Percentiles rank a stretch among this genome's conserved stretches.
phyloP scores from a whole-genome alignment of 64 coral and sea anemone species.

The Dendronephthya gigantea region DNA sequence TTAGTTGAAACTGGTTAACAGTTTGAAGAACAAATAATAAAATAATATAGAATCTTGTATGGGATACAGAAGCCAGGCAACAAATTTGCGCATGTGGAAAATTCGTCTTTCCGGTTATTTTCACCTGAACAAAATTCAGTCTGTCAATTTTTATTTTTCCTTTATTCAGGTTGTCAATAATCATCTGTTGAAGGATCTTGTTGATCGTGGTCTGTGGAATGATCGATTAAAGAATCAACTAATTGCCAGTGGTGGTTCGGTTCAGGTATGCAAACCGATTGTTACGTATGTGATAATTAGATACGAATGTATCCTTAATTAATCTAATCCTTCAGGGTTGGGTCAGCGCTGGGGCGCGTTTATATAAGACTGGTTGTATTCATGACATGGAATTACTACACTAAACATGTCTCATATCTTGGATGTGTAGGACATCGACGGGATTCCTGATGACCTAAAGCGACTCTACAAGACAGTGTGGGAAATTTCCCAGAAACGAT shows the following conservation, averaged over 20 bases:
- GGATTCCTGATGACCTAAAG: slow-evolving; percentile 83
- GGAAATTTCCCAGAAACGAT: slow-evolving; percentile 81
- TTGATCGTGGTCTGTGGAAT: slow-evolving; percentile 74
- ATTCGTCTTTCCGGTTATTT: too few species aligned
- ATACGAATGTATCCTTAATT: too few species aligned
- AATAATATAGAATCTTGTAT: too few species aligned
- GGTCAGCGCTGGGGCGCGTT: too few species aligned
- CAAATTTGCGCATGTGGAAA: too few species aligned
- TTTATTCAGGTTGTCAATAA: slow-evolving; percentile 72
- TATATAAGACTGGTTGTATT: too few species aligned
- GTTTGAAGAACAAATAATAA: too few species aligned
- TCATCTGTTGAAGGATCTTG: slow-evolving; percentile 78
- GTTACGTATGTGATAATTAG: too few species aligned
- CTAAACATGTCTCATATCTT: neutral
- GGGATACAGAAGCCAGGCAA: neutral
- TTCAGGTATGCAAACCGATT: too few species aligned
- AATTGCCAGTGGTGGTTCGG: slow-evolving; percentile 75
- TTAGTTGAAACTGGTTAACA: too few species aligned
- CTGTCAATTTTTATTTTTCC: neutral
- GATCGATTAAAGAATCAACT: slow-evolving; percentile 82
- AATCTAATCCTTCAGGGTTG: too few species aligned
- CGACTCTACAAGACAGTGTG: slow-evolving; percentile 92
- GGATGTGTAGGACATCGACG: slow-evolving; percentile 54
- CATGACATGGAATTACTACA: too few species aligned
- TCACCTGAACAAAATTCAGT: neutral